A percentile compares a stretch with the other conserved stretches of the same genome.
These are phyloP conservation scores for Galago senegalensis DNA, from an alignment of 2,797 vertebrate genomes.

Conservation along the genomic window DNA sequence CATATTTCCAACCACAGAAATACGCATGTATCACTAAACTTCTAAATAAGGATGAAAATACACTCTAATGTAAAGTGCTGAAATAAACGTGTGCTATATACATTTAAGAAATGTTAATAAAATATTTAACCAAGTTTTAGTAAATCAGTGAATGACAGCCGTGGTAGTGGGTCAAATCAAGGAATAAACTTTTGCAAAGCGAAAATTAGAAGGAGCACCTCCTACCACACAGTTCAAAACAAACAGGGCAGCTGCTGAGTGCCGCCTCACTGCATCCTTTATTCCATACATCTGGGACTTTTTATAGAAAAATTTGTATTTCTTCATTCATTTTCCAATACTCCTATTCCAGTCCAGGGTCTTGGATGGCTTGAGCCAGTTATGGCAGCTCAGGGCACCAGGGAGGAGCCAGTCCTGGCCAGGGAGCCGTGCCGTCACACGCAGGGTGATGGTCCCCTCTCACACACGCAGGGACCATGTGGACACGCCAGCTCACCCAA, in stretches of 20 bases:
- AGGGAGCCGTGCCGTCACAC: background rate
- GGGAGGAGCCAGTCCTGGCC: background rate
- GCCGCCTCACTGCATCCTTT: too few relatives aligned
- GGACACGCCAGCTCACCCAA: background rate
- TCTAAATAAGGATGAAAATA: background rate
- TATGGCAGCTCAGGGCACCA: background rate
- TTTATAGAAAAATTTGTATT: too few relatives aligned
- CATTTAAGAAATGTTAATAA: background rate
- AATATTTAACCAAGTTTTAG: too few relatives aligned
- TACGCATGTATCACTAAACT: background rate
- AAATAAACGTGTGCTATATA: background rate
- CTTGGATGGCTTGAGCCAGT: background rate
- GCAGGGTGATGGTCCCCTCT: too few relatives aligned
- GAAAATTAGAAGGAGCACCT: too few relatives aligned
- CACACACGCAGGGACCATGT: background rate
- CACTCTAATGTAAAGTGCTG: background rate
- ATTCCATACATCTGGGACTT: too few relatives aligned
- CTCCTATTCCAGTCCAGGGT: background rate
- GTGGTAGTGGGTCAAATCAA: too few relatives aligned
- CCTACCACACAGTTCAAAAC: too few relatives aligned
- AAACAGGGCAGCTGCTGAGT: too few relatives aligned
- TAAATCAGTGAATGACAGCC: too few relatives aligned
- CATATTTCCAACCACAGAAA: background rate
- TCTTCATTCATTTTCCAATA: too few relatives aligned
- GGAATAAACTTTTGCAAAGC: too few relatives aligned